These are phyloP conservation scores for Luscinia luscinia DNA, from an alignment of 2,797 vertebrate genomes.

Conservation along the genomic window DNA sequence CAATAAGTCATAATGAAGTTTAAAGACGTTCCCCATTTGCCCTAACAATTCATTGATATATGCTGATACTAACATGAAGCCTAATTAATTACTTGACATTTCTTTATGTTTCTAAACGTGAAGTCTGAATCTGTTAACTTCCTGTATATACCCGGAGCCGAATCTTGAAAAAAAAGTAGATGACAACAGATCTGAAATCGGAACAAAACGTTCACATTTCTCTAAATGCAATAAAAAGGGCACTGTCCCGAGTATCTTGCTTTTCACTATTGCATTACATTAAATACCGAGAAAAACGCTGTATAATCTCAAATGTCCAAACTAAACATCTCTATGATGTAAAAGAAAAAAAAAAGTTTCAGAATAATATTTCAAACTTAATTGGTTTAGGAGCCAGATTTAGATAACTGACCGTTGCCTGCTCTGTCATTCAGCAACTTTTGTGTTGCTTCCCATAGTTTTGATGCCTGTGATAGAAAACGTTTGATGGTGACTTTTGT, in stretches of 20 bases:
- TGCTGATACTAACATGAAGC: slow-evolving; percentile 29
- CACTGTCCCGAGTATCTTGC: slow-evolving; percentile 59
- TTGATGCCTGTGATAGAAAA: slow-evolving; percentile 45
- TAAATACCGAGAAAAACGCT: slow-evolving; percentile 60
- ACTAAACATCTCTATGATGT: not conserved
- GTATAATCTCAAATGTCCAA: slow-evolving; percentile 60
- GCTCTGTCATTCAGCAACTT: slow-evolving; percentile 64
- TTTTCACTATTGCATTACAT: slow-evolving; percentile 56
- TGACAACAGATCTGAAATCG: slow-evolving; percentile 27
- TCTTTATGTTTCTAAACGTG: slow-evolving; percentile 25
- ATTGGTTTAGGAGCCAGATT: slow-evolving; percentile 63
- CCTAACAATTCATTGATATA: slow-evolving; percentile 42
- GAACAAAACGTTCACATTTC: slow-evolving; percentile 24
- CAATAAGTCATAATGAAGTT: slow-evolving; percentile 71
- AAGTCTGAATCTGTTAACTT: slow-evolving; percentile 59
- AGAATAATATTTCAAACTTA: slow-evolving; percentile 67
- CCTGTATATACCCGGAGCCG: not conserved
- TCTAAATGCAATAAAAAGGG: slow-evolving; percentile 47
- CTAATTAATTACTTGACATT: slow-evolving; percentile 58
- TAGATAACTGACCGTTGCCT: slow-evolving; percentile 58
- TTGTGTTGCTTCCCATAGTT: slow-evolving; percentile 58
- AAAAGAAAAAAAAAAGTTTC: not conserved
- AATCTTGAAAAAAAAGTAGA: slow-evolving; percentile 31
- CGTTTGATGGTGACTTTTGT: slow-evolving; percentile 45
- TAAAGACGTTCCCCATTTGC: slow-evolving; percentile 47